Evolutionary conservation across 53 echinoderm and acorn worm genomes (phyloP).

Genomic region (Patiria pectinifera): DNA sequence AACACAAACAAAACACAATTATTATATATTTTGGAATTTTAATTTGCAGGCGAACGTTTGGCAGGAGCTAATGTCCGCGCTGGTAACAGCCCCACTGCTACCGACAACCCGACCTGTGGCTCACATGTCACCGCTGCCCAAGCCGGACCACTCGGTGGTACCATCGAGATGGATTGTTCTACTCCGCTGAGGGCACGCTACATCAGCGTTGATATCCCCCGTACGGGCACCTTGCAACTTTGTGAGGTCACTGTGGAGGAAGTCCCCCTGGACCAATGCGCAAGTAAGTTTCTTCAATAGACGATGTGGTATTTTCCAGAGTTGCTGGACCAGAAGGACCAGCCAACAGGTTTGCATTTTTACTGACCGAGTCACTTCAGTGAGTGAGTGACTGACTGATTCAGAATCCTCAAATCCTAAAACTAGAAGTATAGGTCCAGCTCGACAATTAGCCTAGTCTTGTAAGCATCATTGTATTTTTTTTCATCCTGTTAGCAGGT

Average conservation of each 20-base stretch:
- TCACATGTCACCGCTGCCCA: conserved; percentile 28
- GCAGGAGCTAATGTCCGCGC: conserved; percentile 24
- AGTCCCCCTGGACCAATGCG: not conserved
- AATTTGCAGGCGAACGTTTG: conserved; percentile 31
- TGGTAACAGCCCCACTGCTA: not conserved
- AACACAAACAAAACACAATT: too few species aligned
- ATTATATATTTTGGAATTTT: not conserved
- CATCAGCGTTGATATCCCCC: conserved; percentile 17
- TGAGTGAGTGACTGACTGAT: too few species aligned
- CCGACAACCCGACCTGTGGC: conserved; percentile 26
- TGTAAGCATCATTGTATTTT: too few species aligned
- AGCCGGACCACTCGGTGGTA: conserved; percentile 11
- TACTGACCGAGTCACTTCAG: too few species aligned
- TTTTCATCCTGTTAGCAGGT: too few species aligned
- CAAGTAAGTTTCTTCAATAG: not conserved
- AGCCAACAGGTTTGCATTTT: too few species aligned
- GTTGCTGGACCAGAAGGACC: too few species aligned
- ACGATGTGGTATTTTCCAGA: too few species aligned
- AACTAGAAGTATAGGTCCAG: too few species aligned
- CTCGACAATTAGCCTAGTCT: too few species aligned
- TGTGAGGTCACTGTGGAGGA: conserved; percentile 22
- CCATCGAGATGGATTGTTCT: not conserved
- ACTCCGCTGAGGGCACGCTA: not conserved
- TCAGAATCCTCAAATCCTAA: too few species aligned
- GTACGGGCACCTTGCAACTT: not conserved